These are phyloP conservation scores for Gouania willdenowi DNA, from an alignment of 2,797 vertebrate genomes.

Conservation along the genomic window DNA sequence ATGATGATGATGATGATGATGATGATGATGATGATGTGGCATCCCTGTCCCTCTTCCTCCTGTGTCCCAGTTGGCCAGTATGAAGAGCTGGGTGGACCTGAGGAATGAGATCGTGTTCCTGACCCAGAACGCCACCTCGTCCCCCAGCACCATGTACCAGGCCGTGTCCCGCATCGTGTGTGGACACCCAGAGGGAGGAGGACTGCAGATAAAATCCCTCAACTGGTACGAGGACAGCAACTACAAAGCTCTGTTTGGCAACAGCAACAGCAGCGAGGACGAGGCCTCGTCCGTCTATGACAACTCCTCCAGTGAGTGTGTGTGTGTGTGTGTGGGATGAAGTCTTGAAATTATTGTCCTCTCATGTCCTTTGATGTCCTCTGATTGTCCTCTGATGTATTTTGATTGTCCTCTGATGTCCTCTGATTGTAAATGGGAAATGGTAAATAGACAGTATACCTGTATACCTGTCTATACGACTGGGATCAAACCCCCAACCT, in stretches of 20 bases:
- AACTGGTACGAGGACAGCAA: conserved; percentile 99
- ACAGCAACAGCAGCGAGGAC: conserved; percentile 82
- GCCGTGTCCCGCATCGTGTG: conserved; percentile 95
- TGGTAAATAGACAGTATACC: no score
- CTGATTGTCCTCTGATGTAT: no score
- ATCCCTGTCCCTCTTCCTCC: background rate
- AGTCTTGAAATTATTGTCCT: no score
- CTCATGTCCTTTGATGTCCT: no score
- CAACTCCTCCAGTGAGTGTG: conserved; percentile 95
- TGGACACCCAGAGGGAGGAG: conserved; percentile 92
- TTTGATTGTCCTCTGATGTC: no score
- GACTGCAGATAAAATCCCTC: conserved; percentile 97
- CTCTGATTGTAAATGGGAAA: no score
- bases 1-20: no score
- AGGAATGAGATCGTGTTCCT: conserved; percentile 91
- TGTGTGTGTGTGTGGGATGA: no score
- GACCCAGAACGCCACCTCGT: conserved; percentile 79
- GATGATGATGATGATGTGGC: no score
- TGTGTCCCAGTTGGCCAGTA: conserved; percentile 77
- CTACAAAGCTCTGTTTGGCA: conserved; percentile 94
- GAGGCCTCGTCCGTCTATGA: conserved; percentile 81
- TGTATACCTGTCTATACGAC: no score
- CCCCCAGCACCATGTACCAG: conserved; percentile 91
- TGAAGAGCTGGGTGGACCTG: conserved; percentile 95
- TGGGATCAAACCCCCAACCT: no score